Evolutionary conservation across 2,797 vertebrate species (phyloP), one percentile per base, ranked within the genome.

Genomic region (Bothrops alternatus): DNA sequence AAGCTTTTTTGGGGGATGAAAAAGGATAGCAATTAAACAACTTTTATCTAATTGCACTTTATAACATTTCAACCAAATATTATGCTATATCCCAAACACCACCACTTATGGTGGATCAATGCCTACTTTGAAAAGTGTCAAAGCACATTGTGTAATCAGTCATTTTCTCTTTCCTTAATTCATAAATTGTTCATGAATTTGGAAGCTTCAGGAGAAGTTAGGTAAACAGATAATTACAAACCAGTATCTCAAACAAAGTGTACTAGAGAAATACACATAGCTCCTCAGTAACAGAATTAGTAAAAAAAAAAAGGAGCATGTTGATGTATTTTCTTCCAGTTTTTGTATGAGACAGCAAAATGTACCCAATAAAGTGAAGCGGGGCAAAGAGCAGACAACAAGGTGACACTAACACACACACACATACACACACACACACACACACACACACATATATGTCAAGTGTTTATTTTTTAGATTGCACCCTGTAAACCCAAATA

Each of bases 61-160:
- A 93, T 28, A 37, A 92, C 0, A 90, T 65, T 61, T 94, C 90
- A 85, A 58, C 92, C 56, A 55, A 82, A 97, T 95, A 61, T 1
- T 93, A 92, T 1, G 16, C 25, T 96, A 65, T n/a, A 95, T 61
- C 10, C 26, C 50, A 86, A 55, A 86, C 85, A 56, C 28, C 28
- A 89, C 60, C n/a, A 88, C 73, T 58, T 26, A 73, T 23, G 1
- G n/a, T 7, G 25, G 63, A 73, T 73, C 20, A 28, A 11, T 55
- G 32, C 85, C 60, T 87, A 82, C 90, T 93, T 87, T 95, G 93
- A 86, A 86, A 95, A 93, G 94, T 90, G 4, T n/a, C 85, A 88
- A 90, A 42, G 82, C 28, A 92, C 16, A 53, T 18, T 94, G 87
- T 85, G 88, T 0, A 6, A 93, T 92, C 91, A 58, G 28, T 60